Conservation (phyloP, 1,140 invertebrate genomes). For the Lethrus apterus region DNA sequence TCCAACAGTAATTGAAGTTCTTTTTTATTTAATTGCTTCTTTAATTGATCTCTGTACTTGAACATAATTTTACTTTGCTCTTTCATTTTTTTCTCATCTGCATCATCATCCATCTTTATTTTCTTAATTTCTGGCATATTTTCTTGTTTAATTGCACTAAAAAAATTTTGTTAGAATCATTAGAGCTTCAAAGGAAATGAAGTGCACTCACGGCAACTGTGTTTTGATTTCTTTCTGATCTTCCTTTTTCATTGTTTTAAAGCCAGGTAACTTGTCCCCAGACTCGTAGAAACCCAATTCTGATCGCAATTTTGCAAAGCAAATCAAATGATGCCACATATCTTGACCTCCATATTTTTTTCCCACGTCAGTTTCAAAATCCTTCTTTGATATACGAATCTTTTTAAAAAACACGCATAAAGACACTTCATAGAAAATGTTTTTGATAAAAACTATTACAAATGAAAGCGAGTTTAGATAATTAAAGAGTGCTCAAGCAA, state of each 20-base stretch:
- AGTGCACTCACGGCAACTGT: constrained; percentile 60
- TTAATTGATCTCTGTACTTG: constrained; percentile 50
- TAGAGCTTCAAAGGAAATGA: no score
- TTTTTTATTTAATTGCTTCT: constrained; percentile 47
- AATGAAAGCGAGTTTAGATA: no score
- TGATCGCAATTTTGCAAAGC: constrained; percentile 74
- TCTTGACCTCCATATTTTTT: constrained; percentile 72
- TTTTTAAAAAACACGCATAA: constrained; percentile 16
- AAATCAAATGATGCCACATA: constrained; percentile 88
- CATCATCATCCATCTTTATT: constrained; percentile 55
- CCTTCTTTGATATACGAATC: constrained; percentile 77
- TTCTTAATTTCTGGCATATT: constrained; percentile 58
- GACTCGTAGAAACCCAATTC: constrained; percentile 68
- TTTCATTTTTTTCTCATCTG: constrained; percentile 49
- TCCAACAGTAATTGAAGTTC: constrained; percentile 60
- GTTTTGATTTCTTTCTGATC: constrained; percentile 65
- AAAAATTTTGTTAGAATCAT: no score
- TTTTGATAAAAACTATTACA: no score
- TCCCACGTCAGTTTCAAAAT: constrained; percentile 74
- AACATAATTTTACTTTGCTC: constrained; percentile 77
- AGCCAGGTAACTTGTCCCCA: constrained; percentile 68
- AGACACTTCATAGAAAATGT: no score
- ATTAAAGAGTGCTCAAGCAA: no score
- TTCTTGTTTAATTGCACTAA: constrained; percentile 49
- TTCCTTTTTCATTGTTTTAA: constrained; percentile 59